Evolutionary conservation across 2,113 vertebrate species (phyloP).

Genomic region (Callionymus lyra): DNA sequence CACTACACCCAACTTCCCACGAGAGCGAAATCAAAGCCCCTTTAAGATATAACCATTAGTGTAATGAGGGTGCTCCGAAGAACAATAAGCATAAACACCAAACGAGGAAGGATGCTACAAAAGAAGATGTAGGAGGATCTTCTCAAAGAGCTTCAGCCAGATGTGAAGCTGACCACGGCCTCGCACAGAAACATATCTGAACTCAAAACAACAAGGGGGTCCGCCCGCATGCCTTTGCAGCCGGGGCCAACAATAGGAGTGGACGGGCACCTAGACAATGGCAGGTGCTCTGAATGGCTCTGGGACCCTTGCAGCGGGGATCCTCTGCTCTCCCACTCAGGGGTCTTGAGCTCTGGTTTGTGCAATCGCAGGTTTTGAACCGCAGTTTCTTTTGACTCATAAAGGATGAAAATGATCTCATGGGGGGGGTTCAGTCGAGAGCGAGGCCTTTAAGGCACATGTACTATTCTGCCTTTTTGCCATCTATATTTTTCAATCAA

Average conservation of each 20-base stretch:
- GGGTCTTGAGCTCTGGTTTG: slow-evolving; percentile 55
- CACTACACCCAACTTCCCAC: slow-evolving; percentile 44
- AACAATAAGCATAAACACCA: slow-evolving; percentile 62
- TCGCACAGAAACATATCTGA: slow-evolving; percentile 48
- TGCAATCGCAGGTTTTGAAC: slow-evolving; percentile 68
- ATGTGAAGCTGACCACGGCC: slow-evolving; percentile 51
- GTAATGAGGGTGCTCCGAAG: slow-evolving; percentile 63
- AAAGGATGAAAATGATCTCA: slow-evolving; percentile 72
- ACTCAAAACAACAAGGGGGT: slow-evolving; percentile 51
- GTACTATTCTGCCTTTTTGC: slow-evolving; percentile 10
- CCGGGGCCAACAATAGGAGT: slow-evolving; percentile 56
- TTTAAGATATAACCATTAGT: slow-evolving; percentile 63
- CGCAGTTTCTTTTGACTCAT: slow-evolving; percentile 66
- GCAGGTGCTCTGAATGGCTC: slow-evolving; percentile 70
- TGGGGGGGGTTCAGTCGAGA: slow-evolving; percentile 48
- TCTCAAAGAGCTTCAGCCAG: slow-evolving; percentile 39
- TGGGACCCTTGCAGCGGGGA: slow-evolving; percentile 58
- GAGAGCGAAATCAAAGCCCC: slow-evolving; percentile 65
- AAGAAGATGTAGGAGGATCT: slow-evolving; percentile 35
- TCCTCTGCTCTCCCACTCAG: slow-evolving; percentile 53
- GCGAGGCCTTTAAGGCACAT: slow-evolving; percentile 54
- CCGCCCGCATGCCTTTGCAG: slow-evolving; percentile 51
- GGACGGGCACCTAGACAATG: slow-evolving; percentile 68
- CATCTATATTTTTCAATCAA: slow-evolving; percentile 12
- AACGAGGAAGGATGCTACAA: slow-evolving; percentile 38